A percentile compares a stretch with the other conserved stretches of the same genome.
phyloP scores from a whole-genome alignment of 2,797 vertebrate species.

The Aselliscus stoliczkanus region DNA sequence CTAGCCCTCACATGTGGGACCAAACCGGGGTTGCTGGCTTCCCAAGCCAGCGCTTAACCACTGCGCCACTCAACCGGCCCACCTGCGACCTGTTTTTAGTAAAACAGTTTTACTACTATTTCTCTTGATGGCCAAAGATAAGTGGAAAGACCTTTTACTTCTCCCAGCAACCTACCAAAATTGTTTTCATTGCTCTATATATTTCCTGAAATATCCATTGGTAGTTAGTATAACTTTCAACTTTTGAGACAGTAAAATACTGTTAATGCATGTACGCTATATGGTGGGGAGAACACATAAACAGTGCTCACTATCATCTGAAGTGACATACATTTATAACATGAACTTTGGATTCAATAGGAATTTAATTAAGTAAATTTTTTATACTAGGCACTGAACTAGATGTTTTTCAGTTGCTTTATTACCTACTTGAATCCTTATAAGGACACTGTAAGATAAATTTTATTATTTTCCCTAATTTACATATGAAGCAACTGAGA shows the following conservation, averaged over 20 bases:
- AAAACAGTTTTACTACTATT: not conserved
- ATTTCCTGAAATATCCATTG: not conserved
- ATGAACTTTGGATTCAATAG: not conserved
- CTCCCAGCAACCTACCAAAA: not conserved
- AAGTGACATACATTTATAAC: not conserved
- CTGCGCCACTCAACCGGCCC: no score
- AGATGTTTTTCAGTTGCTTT: not conserved
- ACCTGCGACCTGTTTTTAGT: not conserved
- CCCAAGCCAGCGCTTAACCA: no score
- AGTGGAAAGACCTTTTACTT: not conserved
- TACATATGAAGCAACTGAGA: not conserved
- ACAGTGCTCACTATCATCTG: not conserved
- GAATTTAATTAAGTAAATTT: not conserved
- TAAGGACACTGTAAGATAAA: not conserved
- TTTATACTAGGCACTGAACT: not conserved
- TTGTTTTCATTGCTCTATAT: not conserved
- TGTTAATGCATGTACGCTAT: not conserved
- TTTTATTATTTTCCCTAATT: slow-evolving; percentile 1
- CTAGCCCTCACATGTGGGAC: no score
- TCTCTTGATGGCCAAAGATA: not conserved
- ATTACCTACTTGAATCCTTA: not conserved
- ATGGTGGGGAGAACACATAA: not conserved
- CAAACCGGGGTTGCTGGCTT: no score
- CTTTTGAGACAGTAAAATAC: not conserved
- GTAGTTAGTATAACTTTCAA: not conserved